phyloP scores from a whole-genome alignment of 2,113 vertebrate genomes.

The Eulacestoma nigropectus region DNA sequence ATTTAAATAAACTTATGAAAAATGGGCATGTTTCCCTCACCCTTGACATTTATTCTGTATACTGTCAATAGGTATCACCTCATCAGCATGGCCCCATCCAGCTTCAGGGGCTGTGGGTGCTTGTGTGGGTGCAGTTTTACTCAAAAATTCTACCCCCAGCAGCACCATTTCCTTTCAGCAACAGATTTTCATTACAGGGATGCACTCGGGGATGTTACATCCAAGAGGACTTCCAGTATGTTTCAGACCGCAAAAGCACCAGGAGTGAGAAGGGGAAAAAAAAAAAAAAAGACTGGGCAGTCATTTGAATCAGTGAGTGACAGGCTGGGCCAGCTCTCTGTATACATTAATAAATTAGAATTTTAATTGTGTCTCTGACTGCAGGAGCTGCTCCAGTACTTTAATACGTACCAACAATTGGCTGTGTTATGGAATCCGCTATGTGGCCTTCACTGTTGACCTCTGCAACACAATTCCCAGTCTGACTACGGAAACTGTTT shows the following conservation, averaged over 20 bases:
- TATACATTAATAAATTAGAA: constrained; percentile 99
- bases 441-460: constrained; percentile 84
- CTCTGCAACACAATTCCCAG: constrained; percentile 89
- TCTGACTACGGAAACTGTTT: constrained; percentile 85
- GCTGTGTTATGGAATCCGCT: constrained; percentile 84
- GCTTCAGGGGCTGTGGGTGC: not conserved
- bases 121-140: not conserved
- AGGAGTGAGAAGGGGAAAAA: constrained; percentile 37
- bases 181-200: constrained; percentile 46
- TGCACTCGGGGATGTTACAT: constrained; percentile 48
- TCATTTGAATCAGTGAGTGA: constrained; percentile 93
- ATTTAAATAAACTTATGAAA: constrained; percentile 42
- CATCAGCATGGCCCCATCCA: not conserved
- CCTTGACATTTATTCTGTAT: not conserved
- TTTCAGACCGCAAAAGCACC: constrained; percentile 65
- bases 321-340: constrained; percentile 89
- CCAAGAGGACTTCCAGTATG: constrained; percentile 49
- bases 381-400: constrained; percentile 83
- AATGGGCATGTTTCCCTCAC: not conserved
- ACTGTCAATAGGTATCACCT: not conserved
- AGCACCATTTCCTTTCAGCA: constrained; percentile 7
- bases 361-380: constrained; percentile 96
- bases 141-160: constrained; percentile 17
- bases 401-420: constrained; percentile 91
- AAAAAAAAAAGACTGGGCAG: constrained; percentile 72